Evolutionary conservation across 1,140 invertebrate genomes (phyloP), one percentile per base, ranked within the genome.

Genomic region (Melipona quadrifasciata): DNA sequence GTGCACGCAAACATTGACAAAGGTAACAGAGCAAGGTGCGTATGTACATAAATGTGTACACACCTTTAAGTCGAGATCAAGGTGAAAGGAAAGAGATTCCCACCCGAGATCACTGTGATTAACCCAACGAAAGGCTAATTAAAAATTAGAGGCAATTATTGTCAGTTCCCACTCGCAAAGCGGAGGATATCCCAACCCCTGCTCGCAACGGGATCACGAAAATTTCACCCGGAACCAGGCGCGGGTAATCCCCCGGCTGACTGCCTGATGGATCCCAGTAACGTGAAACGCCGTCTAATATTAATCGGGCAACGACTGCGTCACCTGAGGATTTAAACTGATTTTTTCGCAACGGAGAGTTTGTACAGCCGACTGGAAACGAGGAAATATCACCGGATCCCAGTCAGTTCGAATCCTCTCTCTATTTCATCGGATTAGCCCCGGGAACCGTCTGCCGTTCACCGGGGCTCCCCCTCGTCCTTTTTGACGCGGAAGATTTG

Each of bases 91-190:
- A 47, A 87, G 64, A 57, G 86, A 47, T 78, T 24, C 57, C 86
- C 75, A 57, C 39, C 31, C 14, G n/a, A 27, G 47, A 61, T 67
- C 55, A 14, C 10, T 51, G 57, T 58, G 51, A 82, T 83, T 77
- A 83, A 83, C 53, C 65, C 1, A 19, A 31, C 51, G 70, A 70
- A 24, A 21, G 73, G n/a, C 53, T 77, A 83, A 83, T 77, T 68
- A 77, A 77, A 67, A 77, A 77, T 83, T 77, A 31, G n/a, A 24
- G 34, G 14, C 81, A 58, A 83, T 83, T 70, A 77, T n/a, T n/a
- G n/a, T 57, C 81, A 39, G 31, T 27, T 21, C 14, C n/a, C 34
- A 47, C 8, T 51, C 31, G 11, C n/a, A 24, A 24, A 2, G 1
- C 0, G 8, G 19, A 65, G 64, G 55, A 57, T 31, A 31, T 57